phyloP scores from a whole-genome alignment of 2,113 vertebrate species.

The Ochotona princeps region DNA sequence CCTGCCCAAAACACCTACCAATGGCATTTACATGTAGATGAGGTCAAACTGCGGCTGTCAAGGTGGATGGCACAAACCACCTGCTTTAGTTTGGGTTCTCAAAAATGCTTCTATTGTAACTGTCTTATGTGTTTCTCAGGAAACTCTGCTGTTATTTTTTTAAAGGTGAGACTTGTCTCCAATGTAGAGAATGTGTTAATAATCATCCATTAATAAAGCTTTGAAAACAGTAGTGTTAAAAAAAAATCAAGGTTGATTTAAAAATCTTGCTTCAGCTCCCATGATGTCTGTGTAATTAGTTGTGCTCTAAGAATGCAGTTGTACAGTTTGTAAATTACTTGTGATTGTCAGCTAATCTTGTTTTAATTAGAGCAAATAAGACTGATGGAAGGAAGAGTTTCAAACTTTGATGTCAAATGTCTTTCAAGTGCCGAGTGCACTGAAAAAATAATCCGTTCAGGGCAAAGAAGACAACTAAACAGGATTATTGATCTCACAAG shows the following conservation, averaged over 20 bases:
- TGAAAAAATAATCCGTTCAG: constrained; percentile 37
- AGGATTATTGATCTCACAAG: background rate
- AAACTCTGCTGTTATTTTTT: background rate
- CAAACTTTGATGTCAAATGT: constrained; percentile 71
- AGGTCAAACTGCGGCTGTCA: background rate
- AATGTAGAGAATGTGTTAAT: constrained; percentile 42
- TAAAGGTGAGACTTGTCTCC: background rate
- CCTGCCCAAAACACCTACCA: too few relatives aligned
- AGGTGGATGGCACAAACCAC: background rate
- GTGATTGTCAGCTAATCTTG: constrained; percentile 74
- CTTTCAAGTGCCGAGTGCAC: constrained; percentile 72
- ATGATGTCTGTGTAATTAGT: constrained; percentile 73
- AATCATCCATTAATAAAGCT: constrained; percentile 45
- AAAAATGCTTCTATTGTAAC: background rate
- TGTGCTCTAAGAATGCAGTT: constrained; percentile 60
- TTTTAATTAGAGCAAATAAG: constrained; percentile 82
- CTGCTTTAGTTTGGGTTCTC: background rate
- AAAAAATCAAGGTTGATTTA: constrained; percentile 66
- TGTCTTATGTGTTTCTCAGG: background rate
- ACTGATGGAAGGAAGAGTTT: constrained; percentile 66
- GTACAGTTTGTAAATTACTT: constrained; percentile 79
- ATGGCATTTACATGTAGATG: background rate
- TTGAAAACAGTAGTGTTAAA: constrained; percentile 13
- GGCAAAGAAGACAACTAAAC: constrained; percentile 42
- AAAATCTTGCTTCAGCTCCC: constrained; percentile 58